Conservation (phyloP, 2,888 invertebrate genomes). For the Nineta flava region DNA sequence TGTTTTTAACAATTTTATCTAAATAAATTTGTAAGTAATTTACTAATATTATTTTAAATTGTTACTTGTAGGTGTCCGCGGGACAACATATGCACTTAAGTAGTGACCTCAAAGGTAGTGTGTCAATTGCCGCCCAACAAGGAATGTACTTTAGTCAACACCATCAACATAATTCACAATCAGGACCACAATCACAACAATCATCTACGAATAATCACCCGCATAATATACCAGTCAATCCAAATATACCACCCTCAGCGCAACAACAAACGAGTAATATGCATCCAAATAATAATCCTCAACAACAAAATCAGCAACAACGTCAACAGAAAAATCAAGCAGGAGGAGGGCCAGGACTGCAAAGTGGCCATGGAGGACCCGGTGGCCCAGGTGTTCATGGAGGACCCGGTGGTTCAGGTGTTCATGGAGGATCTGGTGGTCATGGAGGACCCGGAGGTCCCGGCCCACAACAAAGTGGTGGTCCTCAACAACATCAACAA, state of each 20-base stretch:
- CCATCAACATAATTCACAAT: conserved; percentile 18
- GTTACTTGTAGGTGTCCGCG: conserved; percentile 52
- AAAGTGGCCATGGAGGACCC: conserved; percentile 9
- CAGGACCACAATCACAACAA: conserved; percentile 22
- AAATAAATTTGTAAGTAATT: not conserved
- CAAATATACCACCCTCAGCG: conserved; percentile 10
- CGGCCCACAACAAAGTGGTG: not conserved
- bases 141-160: conserved; percentile 56
- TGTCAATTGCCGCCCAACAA: conserved; percentile 72
- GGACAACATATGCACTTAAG: conserved; percentile 73
- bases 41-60: conserved; percentile 4
- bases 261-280: conserved; percentile 18
- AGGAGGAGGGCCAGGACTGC: conserved; percentile 8
- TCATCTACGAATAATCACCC: conserved; percentile 22
- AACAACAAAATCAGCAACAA: conserved; percentile 25
- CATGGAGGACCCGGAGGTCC: conserved; percentile 4
- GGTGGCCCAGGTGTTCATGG: conserved; percentile 14
- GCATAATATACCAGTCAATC: conserved; percentile 14
- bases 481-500: not conserved
- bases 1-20: too few relatives aligned
- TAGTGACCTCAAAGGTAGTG: conserved; percentile 53
- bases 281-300: conserved; percentile 13
- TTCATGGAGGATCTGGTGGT: conserved; percentile 8
- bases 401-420: conserved; percentile 13
- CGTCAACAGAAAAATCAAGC: conserved; percentile 12